Percentiles rank a stretch among this genome's conserved stretches.
Conservation (phyloP, 2,113 vertebrate genomes). For the Drymodes brunneopygia region DNA sequence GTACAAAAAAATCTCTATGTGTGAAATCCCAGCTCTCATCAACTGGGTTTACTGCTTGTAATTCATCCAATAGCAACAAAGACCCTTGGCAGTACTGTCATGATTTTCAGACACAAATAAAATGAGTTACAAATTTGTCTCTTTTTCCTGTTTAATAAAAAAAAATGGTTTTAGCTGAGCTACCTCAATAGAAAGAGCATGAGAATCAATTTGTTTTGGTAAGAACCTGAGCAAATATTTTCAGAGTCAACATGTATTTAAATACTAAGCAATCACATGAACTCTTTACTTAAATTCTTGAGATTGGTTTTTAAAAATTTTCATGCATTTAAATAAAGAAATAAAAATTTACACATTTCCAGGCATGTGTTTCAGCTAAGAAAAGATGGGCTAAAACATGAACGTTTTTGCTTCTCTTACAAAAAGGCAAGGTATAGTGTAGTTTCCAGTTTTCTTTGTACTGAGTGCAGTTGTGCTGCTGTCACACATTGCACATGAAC, state of each 20-base stretch:
- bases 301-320: neutral
- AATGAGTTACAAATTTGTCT: conserved; percentile 5
- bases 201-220: neutral
- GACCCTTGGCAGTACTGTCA: neutral
- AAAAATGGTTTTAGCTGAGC: neutral
- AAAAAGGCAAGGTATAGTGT: neutral
- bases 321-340: neutral
- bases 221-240: neutral
- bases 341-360: neutral
- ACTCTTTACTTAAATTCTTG: neutral
- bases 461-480: neutral
- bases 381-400: neutral
- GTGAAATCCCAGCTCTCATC: neutral
- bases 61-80: neutral
- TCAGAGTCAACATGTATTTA: neutral
- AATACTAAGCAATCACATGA: neutral
- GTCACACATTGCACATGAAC: neutral
- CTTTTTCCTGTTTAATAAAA: neutral
- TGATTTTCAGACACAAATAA: conserved; percentile 25
- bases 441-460: neutral
- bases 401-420: neutral
- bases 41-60: neutral
- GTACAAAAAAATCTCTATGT: neutral
- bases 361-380: neutral
- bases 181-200: neutral